phyloP scores from a whole-genome alignment of 1,140 invertebrate species.

The Leptinotarsa defecta region DNA sequence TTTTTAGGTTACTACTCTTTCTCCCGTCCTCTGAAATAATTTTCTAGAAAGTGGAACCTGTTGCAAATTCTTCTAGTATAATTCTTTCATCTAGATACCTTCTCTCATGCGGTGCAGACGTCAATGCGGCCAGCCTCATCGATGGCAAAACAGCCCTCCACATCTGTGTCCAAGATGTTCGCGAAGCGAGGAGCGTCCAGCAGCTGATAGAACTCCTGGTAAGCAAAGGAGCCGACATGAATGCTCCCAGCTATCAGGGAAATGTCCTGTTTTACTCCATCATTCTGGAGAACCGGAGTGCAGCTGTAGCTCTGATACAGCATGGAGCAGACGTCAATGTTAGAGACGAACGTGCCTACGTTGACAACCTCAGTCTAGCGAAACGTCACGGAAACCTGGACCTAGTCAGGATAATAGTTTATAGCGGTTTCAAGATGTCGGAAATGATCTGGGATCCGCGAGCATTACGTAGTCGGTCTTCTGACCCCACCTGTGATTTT shows the following conservation, averaged over 20 bases:
- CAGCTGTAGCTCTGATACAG: slow-evolving; percentile 45
- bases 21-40: too few relatives aligned
- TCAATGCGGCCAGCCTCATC: slow-evolving; percentile 57
- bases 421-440: slow-evolving; percentile 32
- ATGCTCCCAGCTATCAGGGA: slow-evolving; percentile 58
- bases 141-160: slow-evolving; percentile 58
- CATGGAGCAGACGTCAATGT: slow-evolving; percentile 54
- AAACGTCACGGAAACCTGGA: slow-evolving; percentile 54
- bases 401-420: slow-evolving; percentile 42
- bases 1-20: too few relatives aligned
- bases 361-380: slow-evolving; percentile 57
- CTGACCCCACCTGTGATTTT: slow-evolving; percentile 48
- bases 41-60: too few relatives aligned
- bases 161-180: slow-evolving; percentile 58
- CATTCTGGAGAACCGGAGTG: slow-evolving; percentile 44
- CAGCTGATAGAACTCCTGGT: slow-evolving; percentile 58
- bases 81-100: slow-evolving; percentile 18
- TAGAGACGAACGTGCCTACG: slow-evolving; percentile 46
- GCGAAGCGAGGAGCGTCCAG: slow-evolving; percentile 52
- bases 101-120: slow-evolving; percentile 57
- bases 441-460: slow-evolving; percentile 48
- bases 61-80: too few relatives aligned
- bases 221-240: slow-evolving; percentile 55
- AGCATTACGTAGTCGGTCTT: slow-evolving; percentile 42
- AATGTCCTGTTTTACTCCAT: slow-evolving; percentile 52